Base-by-base conservation (phyloP, 2,888 invertebrate genomes). In the Xestia ashworthii region DNA sequence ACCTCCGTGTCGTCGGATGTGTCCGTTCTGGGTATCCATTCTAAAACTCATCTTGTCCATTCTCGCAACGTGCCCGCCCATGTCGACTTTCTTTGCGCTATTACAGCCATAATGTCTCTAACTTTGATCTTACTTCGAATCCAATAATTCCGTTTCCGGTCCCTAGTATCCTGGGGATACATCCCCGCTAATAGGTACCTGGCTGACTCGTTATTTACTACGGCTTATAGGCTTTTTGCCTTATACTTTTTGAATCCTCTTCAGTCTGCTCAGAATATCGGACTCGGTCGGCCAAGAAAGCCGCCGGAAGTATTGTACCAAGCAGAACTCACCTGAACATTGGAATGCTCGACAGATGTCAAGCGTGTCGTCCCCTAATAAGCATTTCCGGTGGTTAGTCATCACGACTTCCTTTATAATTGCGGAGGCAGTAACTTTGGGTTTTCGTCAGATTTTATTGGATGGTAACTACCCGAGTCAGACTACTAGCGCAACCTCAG, bases 311-410 rank as follows among this genome's bases (percentile, higher is more conserved):
- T 68, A 60, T 55, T n/a, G 44, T 22, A 32, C 25, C 9, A 25
- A 53, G 25, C 75, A 50, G 74, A 70, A 53, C 55, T 71, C 68
- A 85, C 78, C 83, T 83, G 86, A 72, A 70, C 73, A 76, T 76
- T 76, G 76, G 72, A 86, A 78, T 85, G 71, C 58, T 83, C 62
- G 58, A 64, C 86, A 86, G 74, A 86, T 86, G 78, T 83, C 86
- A 86, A 78, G 86, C 85, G 80, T 79, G 72, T 74, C 74, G 77
- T 65, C 81, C 74, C 71, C 74, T 73, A 74, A 84, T 83, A 78
- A 58, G 74, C 46, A 74, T 82, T 82, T 81, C 85, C 75, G 81
- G 78, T 84, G 69, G 71, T 84, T 81, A 87, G 55, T 79, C 76
- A 76, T 62, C 46, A 73, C 71, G 71, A 76, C 71, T 84, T 87